Base-by-base conservation (phyloP, 2,797 vertebrate species). In the Philypnodon macrostomus region DNA sequence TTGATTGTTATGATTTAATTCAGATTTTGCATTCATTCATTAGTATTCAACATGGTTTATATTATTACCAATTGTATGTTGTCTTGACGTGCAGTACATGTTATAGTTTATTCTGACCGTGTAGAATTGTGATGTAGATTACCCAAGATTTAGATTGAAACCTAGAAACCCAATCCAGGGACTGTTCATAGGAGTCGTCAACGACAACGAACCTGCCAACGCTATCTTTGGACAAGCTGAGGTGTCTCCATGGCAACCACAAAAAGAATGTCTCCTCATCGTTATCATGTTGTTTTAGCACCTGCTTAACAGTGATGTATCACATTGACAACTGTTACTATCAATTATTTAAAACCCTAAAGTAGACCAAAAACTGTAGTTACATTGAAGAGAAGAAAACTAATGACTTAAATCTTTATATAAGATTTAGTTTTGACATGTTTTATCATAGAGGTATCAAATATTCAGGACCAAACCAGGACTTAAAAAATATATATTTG, bases 121-220 rank as follows among this genome's bases (percentile, higher is more conserved):
- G n/a, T n/a, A n/a, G n/a, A n/a, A n/a, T n/a, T n/a, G n/a, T n/a
- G n/a, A n/a, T n/a, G n/a, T n/a, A n/a, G n/a, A n/a, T n/a, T n/a
- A n/a, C n/a, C n/a, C n/a, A n/a, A n/a, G n/a, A n/a, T n/a, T n/a
- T n/a, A n/a, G n/a, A n/a, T n/a, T n/a, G n/a, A n/a, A n/a, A n/a
- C n/a, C n/a, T n/a, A n/a, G n/a, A n/a, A n/a, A n/a, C n/a, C n/a
- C n/a, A 79, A 82, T 86, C 34, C 58, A 66, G 74, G 73, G 71
- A 58, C 70, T 40, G 59, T 32, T 17, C 0, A 23, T 18, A 62
- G 47, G 58, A 77, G 75, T 73, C 70, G 66, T 81, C 73, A 73
- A 38, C 0, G 5, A 18, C 29, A 50, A 47, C 23, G 8, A n/a
- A n/a, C n/a, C n/a, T 33, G 31, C 59, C 23, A 26, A 41, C 24